Evolutionary conservation across 2,797 vertebrate species (phyloP).

Genomic region (Siniperca scherzeri): DNA sequence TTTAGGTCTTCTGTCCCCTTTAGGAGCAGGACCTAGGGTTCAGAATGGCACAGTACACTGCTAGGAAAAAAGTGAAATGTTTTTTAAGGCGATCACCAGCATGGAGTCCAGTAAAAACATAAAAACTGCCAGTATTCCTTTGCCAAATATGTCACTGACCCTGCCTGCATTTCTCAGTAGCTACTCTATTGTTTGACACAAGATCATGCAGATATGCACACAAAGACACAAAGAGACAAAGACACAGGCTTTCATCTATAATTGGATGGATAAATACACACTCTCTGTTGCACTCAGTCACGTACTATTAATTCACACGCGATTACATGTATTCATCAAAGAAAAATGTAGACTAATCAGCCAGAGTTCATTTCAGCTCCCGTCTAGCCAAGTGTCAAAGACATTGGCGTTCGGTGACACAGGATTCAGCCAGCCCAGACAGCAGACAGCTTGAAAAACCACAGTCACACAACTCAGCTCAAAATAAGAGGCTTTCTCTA

Average conservation of each 20-base stretch:
- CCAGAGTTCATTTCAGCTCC: constrained; percentile 34
- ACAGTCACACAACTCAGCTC: constrained; percentile 76
- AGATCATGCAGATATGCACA: constrained; percentile 34
- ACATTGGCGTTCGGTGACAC: constrained; percentile 20
- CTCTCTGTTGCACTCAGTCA: constrained; percentile 31
- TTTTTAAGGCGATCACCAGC: constrained; percentile 32
- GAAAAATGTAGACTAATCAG: constrained; percentile 31
- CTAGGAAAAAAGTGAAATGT: not conserved
- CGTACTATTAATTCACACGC: constrained; percentile 18
- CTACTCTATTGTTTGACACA: constrained; percentile 43
- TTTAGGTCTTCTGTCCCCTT: constrained; percentile 43
- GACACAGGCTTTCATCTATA: constrained; percentile 48
- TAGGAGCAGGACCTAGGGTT: constrained; percentile 32
- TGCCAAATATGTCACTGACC: constrained; percentile 37
- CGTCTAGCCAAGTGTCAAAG: constrained; percentile 37
- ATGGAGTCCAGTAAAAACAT: constrained; percentile 23
- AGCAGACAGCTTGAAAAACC: constrained; percentile 43
- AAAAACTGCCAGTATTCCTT: constrained; percentile 24
- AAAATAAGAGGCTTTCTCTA: constrained; percentile 78
- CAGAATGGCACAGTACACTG: constrained; percentile 42
- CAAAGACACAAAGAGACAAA: constrained; percentile 44
- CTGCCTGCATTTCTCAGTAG: constrained; percentile 39
- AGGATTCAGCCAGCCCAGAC: constrained; percentile 54
- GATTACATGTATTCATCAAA: constrained; percentile 20
- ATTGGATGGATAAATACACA: constrained; percentile 29